phyloP scores from a whole-genome alignment of 2,888 invertebrate species.

The Baccha elongata region DNA sequence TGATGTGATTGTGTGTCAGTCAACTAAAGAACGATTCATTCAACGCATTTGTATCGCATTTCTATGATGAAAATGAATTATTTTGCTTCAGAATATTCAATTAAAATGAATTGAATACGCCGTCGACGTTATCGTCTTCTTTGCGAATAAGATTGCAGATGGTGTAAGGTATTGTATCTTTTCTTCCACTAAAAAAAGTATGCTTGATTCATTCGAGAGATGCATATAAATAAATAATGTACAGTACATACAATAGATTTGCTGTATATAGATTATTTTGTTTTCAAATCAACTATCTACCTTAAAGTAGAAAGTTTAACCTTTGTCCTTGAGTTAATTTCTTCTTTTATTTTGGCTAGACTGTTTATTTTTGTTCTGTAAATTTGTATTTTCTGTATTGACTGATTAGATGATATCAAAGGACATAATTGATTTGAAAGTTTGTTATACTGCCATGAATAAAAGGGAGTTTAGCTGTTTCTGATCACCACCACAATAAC shows the following conservation, averaged over 20 bases:
- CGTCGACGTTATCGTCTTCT: neutral
- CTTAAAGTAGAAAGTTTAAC: neutral
- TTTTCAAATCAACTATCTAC: neutral
- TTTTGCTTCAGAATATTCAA: constrained; percentile 41
- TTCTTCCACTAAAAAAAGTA: too few species aligned
- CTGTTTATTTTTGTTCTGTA: too few species aligned
- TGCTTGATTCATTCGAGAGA: too few species aligned
- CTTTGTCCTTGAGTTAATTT: too few species aligned
- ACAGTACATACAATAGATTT: too few species aligned
- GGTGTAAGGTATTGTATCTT: constrained; percentile 11
- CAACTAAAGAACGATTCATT: constrained; percentile 12
- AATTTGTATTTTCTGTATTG: neutral
- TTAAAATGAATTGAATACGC: constrained; percentile 56
- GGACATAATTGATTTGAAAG: too few species aligned
- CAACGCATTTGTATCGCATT: constrained; percentile 29
- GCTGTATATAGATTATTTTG: constrained; percentile 8
- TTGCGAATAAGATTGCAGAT: constrained; percentile 1
- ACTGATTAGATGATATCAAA: neutral
- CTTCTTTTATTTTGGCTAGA: too few species aligned
- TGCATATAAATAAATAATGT: too few species aligned
- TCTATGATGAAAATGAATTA: constrained; percentile 44
- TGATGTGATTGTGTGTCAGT: constrained; percentile 34
- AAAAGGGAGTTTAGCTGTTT: too few species aligned
- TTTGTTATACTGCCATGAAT: too few species aligned
- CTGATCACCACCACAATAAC: too few species aligned